A percentile compares a stretch with the other conserved stretches of the same genome.
phyloP scores from a whole-genome alignment of 1,140 invertebrate genomes.

The Polyergus mexicanus region DNA sequence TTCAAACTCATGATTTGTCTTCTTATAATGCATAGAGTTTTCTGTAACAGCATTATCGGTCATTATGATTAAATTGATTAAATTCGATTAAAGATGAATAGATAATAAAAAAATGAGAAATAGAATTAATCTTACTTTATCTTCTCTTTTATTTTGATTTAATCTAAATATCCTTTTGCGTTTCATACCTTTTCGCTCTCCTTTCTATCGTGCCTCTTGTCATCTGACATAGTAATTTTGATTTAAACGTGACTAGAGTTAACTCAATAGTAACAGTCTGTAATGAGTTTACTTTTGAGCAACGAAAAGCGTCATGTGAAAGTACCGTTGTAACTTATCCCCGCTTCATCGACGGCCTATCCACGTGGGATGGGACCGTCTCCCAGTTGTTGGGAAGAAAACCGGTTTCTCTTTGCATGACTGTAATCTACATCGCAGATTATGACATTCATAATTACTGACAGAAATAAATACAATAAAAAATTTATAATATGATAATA shows the following conservation, averaged over 20 bases:
- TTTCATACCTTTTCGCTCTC: constrained; percentile 57
- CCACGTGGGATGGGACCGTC: constrained; percentile 5
- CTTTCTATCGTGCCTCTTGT: constrained; percentile 44
- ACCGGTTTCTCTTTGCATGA: constrained; percentile 48
- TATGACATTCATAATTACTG: neutral
- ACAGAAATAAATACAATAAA: neutral
- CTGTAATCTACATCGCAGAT: neutral
- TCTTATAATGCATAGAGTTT: neutral
- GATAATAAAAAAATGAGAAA: neutral
- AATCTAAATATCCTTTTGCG: neutral
- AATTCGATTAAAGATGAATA: neutral
- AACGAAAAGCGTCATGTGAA: constrained; percentile 47
- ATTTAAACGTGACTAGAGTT: constrained; percentile 28
- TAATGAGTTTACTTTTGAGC: constrained; percentile 38
- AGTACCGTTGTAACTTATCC: constrained; percentile 71
- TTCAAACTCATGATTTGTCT: constrained; percentile 73
- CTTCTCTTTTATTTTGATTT: neutral
- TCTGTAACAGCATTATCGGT: constrained; percentile 16
- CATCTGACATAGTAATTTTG: constrained; percentile 56
- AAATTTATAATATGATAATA: neutral
- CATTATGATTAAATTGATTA: neutral
- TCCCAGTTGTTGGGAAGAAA: neutral
- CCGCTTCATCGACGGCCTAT: constrained; percentile 27
- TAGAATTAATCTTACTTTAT: neutral
- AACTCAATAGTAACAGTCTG: neutral